Evolutionary conservation across 2,888 invertebrate species (phyloP), one percentile per base, ranked within the genome.

Genomic region (Lasiommata megera): DNA sequence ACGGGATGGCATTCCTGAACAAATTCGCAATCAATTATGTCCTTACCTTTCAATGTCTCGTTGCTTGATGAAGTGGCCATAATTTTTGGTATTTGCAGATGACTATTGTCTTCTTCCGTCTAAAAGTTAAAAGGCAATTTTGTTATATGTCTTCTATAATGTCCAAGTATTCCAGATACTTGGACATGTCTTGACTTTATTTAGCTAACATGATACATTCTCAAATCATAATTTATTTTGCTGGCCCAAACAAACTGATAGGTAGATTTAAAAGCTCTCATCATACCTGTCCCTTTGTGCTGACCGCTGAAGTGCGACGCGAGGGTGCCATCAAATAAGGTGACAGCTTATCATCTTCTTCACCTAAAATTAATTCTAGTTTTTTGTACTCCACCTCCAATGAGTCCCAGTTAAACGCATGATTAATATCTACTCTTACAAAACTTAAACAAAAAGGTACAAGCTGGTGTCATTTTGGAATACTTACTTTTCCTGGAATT

Each of bases 51-150:
- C 16, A 96, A 80, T 0, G 96, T 96, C 75, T 96, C 96, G 53
- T 94, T 94, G 76, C 95, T 96, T 9, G 94, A 94, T 0, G 95
- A 95, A 0, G 92, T 93, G 0, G 94, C 93, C 72, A 95, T 93
- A 43, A 94, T 93, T 82, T 94, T 95, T 0, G 95, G 95, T 66
- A 95, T 95, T 7, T 94, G 93, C 62, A 95, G 82, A 77, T 93
- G 93, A 61, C 92, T 92, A 62, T 86, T 92, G 67, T 94, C 93
- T 65, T 93, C 92, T 62, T 93, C 93, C 44, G 79, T 69, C 83
- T 87, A 76, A 36, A 57, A 51, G 38, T 18, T 34, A 51, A 11
- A 12, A 46, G 36, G 9, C 17, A 17, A 28, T 1, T 41, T 17
- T 28, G 7, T 31, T 9, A 31, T 7, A 7, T 7, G 7, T 3